Evolutionary conservation across 1,140 invertebrate genomes (phyloP).

Genomic region (Zaprionus africanus): DNA sequence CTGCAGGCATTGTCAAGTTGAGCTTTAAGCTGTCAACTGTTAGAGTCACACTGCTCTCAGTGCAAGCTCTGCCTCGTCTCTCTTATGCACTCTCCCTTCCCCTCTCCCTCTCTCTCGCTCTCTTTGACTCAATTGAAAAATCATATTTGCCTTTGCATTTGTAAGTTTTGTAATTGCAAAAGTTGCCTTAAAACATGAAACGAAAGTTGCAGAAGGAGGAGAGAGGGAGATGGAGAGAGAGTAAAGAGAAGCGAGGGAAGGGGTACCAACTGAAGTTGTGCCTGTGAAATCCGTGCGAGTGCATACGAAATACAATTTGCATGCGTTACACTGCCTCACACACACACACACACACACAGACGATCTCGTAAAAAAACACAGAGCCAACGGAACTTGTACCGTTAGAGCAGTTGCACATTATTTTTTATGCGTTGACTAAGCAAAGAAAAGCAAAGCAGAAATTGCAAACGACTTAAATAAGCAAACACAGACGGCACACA

Average conservation of each 20-base stretch:
- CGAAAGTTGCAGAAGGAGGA: conserved; percentile 42
- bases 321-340: conserved; percentile 36
- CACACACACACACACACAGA: conserved; percentile 15
- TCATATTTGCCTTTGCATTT: conserved; percentile 56
- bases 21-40: conserved; percentile 52
- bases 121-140: conserved; percentile 25
- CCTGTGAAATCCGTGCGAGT: conserved; percentile 38
- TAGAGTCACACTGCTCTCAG: conserved; percentile 34
- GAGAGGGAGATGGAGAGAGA: neutral
- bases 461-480: conserved; percentile 81
- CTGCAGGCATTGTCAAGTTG: conserved; percentile 44
- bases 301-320: conserved; percentile 44
- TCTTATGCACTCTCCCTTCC: neutral
- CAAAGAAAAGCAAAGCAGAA: conserved; percentile 77
- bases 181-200: conserved; percentile 60
- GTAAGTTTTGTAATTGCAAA: conserved; percentile 75
- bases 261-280: neutral
- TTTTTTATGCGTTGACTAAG: conserved; percentile 76
- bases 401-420: conserved; percentile 63
- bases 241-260: neutral
- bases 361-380: conserved; percentile 8
- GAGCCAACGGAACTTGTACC: conserved; percentile 28
- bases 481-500: conserved; percentile 62
- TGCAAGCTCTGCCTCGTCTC: too few species aligned
- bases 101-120: neutral